A percentile compares a stretch with the other conserved stretches of the same genome.
These are phyloP conservation scores for Heliconius ismenius DNA, from an alignment of 2,888 invertebrate genomes.

Conservation along the genomic window DNA sequence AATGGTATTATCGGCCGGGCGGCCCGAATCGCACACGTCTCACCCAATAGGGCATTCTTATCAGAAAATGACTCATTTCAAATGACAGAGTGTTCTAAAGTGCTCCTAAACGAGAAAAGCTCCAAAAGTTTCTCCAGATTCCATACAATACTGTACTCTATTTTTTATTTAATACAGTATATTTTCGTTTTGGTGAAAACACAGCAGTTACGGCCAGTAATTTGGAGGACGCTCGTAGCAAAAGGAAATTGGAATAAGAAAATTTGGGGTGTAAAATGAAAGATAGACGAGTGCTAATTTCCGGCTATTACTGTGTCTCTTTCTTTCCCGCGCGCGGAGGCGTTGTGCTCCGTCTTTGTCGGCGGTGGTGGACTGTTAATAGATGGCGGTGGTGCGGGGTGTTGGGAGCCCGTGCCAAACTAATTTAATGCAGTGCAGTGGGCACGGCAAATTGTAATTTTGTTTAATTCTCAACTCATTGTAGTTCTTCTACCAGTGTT, in stretches of 20 bases:
- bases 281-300: constrained; percentile 89
- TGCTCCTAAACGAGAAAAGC: constrained; percentile 63
- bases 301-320: constrained; percentile 83
- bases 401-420: constrained; percentile 38
- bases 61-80: constrained; percentile 89
- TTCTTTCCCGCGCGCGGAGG: constrained; percentile 78
- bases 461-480: constrained; percentile 37
- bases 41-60: constrained; percentile 84
- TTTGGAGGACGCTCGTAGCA: constrained; percentile 66
- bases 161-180: constrained; percentile 31
- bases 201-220: constrained; percentile 59
- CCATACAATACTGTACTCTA: constrained; percentile 52
- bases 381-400: constrained; percentile 45
- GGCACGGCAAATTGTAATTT: constrained; percentile 45
- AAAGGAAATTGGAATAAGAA: constrained; percentile 89
- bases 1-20: constrained; percentile 77
- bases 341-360: constrained; percentile 73
- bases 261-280: constrained; percentile 89
- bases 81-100: constrained; percentile 83
- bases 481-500: constrained; percentile 11
- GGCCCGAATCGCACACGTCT: constrained; percentile 77
- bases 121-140: constrained; percentile 49
- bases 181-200: constrained; percentile 44
- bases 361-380: constrained; percentile 56
- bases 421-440: constrained; percentile 40